Percentiles rank a stretch among this genome's conserved stretches.
Evolutionary conservation across 2,888 invertebrate genomes (phyloP).

Genomic region (Mythimna impura): DNA sequence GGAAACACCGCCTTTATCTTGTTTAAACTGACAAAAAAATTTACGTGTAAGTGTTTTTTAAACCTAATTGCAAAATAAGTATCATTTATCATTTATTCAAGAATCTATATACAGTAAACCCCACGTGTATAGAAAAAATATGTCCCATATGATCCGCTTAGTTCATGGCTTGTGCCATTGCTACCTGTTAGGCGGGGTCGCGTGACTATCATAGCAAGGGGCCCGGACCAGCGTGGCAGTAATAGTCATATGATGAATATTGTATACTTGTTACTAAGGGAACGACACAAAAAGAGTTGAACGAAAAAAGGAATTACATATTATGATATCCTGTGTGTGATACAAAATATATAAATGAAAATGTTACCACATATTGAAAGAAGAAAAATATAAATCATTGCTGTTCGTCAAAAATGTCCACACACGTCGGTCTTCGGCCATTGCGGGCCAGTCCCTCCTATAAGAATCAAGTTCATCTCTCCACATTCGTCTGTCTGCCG

Average conservation of each 20-base stretch:
- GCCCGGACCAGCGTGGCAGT: slow-evolving; percentile 35
- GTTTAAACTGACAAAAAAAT: no score
- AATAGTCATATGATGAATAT: slow-evolving; percentile 41
- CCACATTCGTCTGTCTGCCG: no score
- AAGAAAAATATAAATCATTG: no score
- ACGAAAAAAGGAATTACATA: neutral
- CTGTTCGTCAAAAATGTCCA: neutral
- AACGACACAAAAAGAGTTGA: slow-evolving; percentile 4
- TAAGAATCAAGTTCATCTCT: neutral
- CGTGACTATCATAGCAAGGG: slow-evolving; percentile 57
- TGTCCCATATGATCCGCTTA: neutral
- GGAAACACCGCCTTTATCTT: no score
- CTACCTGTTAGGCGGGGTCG: slow-evolving; percentile 48
- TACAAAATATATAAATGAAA: neutral
- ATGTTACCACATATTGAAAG: neutral
- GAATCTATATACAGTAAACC: neutral
- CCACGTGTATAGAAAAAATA: neutral
- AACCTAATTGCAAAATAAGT: neutral
- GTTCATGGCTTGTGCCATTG: slow-evolving; percentile 32
- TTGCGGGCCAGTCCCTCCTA: neutral
- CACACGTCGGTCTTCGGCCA: no score
- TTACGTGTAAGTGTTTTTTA: no score
- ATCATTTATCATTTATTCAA: neutral
- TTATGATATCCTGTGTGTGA: neutral
- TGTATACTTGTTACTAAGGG: slow-evolving; percentile 36